These are phyloP conservation scores for Elymnias hypermnestra DNA, from an alignment of 1,140 invertebrate genomes.

Conservation along the genomic window DNA sequence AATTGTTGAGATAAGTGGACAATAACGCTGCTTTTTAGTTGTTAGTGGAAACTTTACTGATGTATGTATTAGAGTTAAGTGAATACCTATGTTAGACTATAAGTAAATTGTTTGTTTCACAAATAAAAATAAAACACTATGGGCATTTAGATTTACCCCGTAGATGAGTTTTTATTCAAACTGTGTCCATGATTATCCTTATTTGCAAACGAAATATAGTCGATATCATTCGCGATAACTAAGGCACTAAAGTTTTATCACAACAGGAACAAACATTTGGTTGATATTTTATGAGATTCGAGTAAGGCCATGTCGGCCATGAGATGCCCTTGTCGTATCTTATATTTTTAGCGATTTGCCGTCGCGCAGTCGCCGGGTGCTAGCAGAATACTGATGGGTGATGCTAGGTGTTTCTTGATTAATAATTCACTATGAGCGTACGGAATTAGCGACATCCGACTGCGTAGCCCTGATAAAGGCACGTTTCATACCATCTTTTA, in stretches of 20 bases:
- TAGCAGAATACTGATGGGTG: constrained; percentile 54
- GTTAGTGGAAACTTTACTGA: no score
- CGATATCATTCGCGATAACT: neutral
- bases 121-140: no score
- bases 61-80: no score
- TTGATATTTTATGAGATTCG: constrained; percentile 50
- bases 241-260: constrained; percentile 17
- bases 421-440: constrained; percentile 54
- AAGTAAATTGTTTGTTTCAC: no score
- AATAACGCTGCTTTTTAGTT: no score
- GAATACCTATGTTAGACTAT: no score
- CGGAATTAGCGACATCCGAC: constrained; percentile 71
- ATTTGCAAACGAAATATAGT: neutral
- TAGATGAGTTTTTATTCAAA: no score
- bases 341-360: constrained; percentile 71
- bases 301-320: constrained; percentile 59
- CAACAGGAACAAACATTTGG: constrained; percentile 44
- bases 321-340: constrained; percentile 58
- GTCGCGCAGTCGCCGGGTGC: constrained; percentile 33
- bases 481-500: no score
- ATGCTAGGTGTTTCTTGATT: constrained; percentile 36
- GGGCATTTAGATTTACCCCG: no score
- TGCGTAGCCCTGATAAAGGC: constrained; percentile 28
- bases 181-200: neutral
- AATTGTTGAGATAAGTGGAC: no score